Evolutionary conservation across 2,888 invertebrate species (phyloP).

Genomic region (Parnassius glacialis): DNA sequence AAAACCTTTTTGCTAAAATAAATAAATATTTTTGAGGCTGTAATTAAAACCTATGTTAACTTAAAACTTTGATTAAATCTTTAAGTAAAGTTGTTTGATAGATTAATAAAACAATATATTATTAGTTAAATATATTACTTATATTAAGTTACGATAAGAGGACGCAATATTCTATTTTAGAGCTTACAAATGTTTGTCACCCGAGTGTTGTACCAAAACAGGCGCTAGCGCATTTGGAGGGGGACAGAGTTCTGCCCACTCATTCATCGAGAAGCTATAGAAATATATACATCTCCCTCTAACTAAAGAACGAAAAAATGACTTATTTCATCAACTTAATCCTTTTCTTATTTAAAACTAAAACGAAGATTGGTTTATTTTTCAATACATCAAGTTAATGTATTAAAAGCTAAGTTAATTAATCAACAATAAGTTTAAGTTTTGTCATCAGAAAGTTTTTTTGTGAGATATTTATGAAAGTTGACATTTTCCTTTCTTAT

Average conservation of each 20-base stretch:
- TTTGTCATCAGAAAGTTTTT: too few species aligned
- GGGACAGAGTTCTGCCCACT: conserved; percentile 69
- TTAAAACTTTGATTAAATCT: too few species aligned
- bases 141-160: not conserved
- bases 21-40: too few species aligned
- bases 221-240: conserved; percentile 67
- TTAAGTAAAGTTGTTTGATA: too few species aligned
- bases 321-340: not conserved
- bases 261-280: conserved; percentile 43
- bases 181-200: conserved; percentile 57
- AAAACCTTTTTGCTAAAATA: too few species aligned
- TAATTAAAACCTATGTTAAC: too few species aligned
- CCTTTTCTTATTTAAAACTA: not conserved
- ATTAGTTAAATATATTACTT: not conserved
- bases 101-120: conserved; percentile 1
- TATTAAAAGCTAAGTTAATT: too few species aligned
- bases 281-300: conserved; percentile 65
- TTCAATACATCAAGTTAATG: too few species aligned
- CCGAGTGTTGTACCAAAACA: conserved; percentile 64
- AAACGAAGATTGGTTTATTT: not conserved
- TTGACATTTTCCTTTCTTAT: too few species aligned
- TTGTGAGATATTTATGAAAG: too few species aligned
- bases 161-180: not conserved
- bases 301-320: conserved; percentile 21
- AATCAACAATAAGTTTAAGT: too few species aligned